phyloP scores from a whole-genome alignment of 2,888 invertebrate genomes.

The Oligia fasciuncula region DNA sequence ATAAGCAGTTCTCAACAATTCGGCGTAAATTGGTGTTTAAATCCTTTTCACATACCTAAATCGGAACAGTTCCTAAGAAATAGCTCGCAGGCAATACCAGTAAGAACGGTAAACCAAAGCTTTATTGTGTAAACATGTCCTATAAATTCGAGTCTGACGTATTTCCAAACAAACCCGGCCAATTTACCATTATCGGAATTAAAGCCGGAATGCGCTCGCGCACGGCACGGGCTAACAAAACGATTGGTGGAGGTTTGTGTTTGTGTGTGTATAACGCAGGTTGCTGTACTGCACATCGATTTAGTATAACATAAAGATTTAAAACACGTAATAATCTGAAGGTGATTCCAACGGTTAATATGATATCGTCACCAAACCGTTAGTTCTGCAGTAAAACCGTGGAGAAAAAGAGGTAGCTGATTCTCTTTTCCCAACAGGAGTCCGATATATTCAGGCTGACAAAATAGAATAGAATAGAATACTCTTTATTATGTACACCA shows the following conservation, averaged over 20 bases:
- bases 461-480: no score
- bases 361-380: neutral
- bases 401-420: neutral
- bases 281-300: neutral
- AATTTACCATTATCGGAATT: slow-evolving; percentile 64
- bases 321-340: neutral
- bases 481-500: no score
- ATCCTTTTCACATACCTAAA: slow-evolving; percentile 60
- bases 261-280: slow-evolving; percentile 19
- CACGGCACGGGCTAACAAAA: slow-evolving; percentile 48
- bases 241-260: slow-evolving; percentile 35
- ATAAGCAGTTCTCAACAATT: slow-evolving; percentile 42
- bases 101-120: slow-evolving; percentile 54
- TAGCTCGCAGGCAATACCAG: slow-evolving; percentile 35
- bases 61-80: slow-evolving; percentile 45
- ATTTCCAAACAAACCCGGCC: slow-evolving; percentile 69
- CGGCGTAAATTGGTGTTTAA: slow-evolving; percentile 49
- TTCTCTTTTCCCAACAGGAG: neutral
- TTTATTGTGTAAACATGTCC: slow-evolving; percentile 73
- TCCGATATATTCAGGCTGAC: neutral
- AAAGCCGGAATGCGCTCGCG: slow-evolving; percentile 55
- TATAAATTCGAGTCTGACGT: slow-evolving; percentile 74
- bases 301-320: neutral
- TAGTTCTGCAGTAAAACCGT: neutral
- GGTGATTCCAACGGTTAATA: neutral